Percentiles rank a stretch among this genome's conserved stretches.
Conservation (phyloP, 2,888 invertebrate genomes). For the Agrochola lychnidis region DNA sequence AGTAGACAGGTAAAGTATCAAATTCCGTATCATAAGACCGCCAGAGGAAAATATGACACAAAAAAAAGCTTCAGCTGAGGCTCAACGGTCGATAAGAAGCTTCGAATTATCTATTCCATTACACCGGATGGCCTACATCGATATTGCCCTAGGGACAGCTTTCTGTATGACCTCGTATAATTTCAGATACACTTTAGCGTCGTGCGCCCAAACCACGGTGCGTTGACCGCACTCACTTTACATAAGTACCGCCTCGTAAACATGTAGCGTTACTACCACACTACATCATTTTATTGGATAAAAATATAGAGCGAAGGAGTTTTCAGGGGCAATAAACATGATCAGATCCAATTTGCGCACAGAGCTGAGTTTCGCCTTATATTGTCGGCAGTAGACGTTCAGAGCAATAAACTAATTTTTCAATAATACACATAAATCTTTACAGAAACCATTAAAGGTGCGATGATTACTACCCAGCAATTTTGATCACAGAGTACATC, state of each 20-base stretch:
- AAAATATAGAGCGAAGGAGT: conserved; percentile 43
- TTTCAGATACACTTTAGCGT: conserved; percentile 45
- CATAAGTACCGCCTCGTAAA: conserved; percentile 46
- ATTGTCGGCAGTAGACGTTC: conserved; percentile 25
- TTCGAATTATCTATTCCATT: conserved; percentile 75
- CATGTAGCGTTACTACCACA: conserved; percentile 30
- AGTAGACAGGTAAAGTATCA: conserved; percentile 12
- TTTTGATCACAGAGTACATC: conserved; percentile 35
- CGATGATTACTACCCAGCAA: conserved; percentile 13
- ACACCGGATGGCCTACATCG: conserved; percentile 64
- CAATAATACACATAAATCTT: conserved; percentile 37
- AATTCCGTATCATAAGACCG: conserved; percentile 6
- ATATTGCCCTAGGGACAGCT: conserved; percentile 66
- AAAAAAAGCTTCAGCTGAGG: conserved; percentile 44
- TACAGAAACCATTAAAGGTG: conserved; percentile 29
- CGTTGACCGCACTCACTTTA: conserved; percentile 59
- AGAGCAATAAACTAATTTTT: conserved; percentile 31
- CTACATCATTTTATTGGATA: conserved; percentile 26
- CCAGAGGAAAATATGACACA: conserved; percentile 27
- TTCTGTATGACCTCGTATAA: conserved; percentile 63
- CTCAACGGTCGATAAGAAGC: conserved; percentile 65
- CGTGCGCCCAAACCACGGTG: conserved; percentile 20
- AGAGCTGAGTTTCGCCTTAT: conserved; percentile 36
- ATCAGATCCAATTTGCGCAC: conserved; percentile 49
- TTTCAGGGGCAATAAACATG: conserved; percentile 49